Conservation (phyloP, 2,797 vertebrate genomes). For the Alcedo quadribrachys region DNA sequence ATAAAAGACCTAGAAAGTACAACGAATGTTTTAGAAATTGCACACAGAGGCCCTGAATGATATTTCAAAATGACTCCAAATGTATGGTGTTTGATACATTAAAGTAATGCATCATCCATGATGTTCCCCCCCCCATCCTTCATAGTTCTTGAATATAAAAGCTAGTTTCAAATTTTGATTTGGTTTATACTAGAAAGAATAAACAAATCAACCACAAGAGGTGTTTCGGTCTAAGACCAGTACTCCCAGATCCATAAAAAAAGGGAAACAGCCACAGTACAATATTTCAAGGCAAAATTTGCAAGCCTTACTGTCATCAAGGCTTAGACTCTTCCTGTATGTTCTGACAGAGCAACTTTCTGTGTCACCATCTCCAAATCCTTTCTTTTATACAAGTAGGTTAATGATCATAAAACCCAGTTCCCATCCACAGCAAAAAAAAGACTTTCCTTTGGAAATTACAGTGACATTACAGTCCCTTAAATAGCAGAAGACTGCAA, state of each 20-base stretch:
- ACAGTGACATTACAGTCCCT: not conserved
- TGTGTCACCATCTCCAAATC: not conserved
- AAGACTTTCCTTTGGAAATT: not conserved
- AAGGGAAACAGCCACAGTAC: not conserved
- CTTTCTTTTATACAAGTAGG: not conserved
- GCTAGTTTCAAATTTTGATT: not conserved
- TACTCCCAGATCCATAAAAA: not conserved
- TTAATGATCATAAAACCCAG: not conserved
- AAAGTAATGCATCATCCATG: not conserved
- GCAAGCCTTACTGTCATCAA: not conserved
- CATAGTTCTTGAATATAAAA: not conserved
- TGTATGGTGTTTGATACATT: not conserved
- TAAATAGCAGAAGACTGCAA: not conserved
- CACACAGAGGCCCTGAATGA: not conserved
- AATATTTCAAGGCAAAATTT: not conserved
- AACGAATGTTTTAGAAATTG: not conserved
- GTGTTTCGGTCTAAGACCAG: not conserved
- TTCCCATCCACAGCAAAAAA: not conserved
- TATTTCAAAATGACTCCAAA: not conserved
- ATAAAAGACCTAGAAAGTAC: not conserved
- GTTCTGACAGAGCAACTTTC: not conserved
- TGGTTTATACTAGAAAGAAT: not conserved
- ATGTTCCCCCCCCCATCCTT: not conserved
- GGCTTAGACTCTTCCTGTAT: not conserved
- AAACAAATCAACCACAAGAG: not conserved